Evolutionary conservation across 2,113 vertebrate species (phyloP).

Genomic region (Ornithorhynchus anatinus): DNA sequence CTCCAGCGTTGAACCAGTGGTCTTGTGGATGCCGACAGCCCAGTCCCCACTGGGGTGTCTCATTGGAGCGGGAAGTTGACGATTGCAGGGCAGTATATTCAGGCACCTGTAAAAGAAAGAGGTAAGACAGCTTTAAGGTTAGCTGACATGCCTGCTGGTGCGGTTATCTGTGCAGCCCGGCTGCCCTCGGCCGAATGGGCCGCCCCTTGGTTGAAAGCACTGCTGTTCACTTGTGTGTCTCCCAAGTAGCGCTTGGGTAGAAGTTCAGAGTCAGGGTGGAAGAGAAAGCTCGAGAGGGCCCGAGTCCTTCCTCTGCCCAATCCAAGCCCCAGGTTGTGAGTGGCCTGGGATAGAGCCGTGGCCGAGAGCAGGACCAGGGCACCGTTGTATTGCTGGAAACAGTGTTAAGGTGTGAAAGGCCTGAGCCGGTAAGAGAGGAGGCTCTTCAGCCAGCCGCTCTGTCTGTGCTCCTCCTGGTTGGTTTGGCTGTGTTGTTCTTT

Average conservation of each 20-base stretch:
- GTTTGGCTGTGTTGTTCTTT: conserved; percentile 1
- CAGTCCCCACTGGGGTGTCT: conserved; percentile 78
- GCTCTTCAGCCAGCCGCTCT: too few relatives aligned
- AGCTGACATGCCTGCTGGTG: conserved; percentile 81
- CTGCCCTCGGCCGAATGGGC: conserved; percentile 56
- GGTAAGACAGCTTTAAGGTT: conserved; percentile 85
- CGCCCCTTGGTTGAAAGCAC: conserved; percentile 46
- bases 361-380: too few relatives aligned
- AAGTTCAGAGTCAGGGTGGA: neutral
- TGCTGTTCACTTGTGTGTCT: conserved; percentile 20
- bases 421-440: too few relatives aligned
- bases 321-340: too few relatives aligned
- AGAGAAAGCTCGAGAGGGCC: too few relatives aligned
- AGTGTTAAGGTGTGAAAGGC: too few relatives aligned
- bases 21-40: conserved; percentile 78
- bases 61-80: conserved; percentile 81
- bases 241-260: too few relatives aligned
- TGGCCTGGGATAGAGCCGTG: too few relatives aligned
- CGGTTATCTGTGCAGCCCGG: conserved; percentile 69
- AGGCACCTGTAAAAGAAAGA: conserved; percentile 81
- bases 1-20: conserved; percentile 77
- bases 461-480: conserved; percentile 41
- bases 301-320: too few relatives aligned
- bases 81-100: conserved; percentile 83
- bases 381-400: too few relatives aligned